Conservation (phyloP, 2,888 invertebrate genomes). For the Eulithis testata region DNA sequence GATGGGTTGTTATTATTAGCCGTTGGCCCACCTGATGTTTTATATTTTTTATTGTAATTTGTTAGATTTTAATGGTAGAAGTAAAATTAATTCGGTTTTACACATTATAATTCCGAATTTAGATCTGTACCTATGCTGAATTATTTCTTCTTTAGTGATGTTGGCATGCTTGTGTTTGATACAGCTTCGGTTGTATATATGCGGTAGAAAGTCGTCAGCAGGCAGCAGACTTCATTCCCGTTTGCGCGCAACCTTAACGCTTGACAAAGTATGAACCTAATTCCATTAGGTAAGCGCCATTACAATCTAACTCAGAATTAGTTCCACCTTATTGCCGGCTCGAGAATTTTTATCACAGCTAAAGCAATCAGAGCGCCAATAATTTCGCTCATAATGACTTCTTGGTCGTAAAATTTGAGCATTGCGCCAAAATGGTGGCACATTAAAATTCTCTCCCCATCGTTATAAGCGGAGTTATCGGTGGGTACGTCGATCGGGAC, state of each 20-base stretch:
- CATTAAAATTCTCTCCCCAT: conserved; percentile 84
- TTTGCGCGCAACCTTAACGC: conserved; percentile 20
- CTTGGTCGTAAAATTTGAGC: conserved; percentile 83
- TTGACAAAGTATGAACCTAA: conserved; percentile 55
- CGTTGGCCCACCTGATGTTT: too few species aligned
- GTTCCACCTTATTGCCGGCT: conserved; percentile 84
- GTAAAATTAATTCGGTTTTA: neutral
- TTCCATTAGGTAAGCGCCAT: conserved; percentile 63
- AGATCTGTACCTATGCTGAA: too few species aligned
- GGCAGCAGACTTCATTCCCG: conserved; percentile 2
- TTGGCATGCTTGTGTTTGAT: too few species aligned
- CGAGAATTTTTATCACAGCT: conserved; percentile 84
- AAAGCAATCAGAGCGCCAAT: conserved; percentile 84
- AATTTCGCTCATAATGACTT: conserved; percentile 84
- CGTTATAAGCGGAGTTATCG: conserved; percentile 83
- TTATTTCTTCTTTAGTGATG: too few species aligned
- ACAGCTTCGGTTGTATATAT: too few species aligned
- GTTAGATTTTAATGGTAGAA: too few species aligned
- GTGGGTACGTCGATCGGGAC: conserved; percentile 72
- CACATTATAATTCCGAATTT: neutral
- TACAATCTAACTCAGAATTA: conserved; percentile 79
- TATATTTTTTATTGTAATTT: too few species aligned
- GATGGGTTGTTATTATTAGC: too few species aligned
- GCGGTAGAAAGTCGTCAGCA: neutral
- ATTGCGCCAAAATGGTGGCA: conserved; percentile 84